Conservation (phyloP, 2,888 invertebrate genomes). For the Ectemnius lituratus region DNA sequence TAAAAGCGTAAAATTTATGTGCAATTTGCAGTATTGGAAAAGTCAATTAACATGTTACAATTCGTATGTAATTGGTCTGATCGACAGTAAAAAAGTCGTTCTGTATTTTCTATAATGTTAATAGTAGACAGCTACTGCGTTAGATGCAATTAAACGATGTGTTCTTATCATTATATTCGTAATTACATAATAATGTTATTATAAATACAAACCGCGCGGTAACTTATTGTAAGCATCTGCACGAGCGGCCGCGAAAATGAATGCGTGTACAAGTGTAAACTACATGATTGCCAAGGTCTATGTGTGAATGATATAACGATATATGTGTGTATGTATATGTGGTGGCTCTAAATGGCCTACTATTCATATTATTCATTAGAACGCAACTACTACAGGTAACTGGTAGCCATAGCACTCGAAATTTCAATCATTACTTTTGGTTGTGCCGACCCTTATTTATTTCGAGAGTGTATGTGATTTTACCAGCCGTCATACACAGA, state of each 20-base stretch:
- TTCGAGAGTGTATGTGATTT: conserved; percentile 40
- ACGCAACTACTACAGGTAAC: conserved; percentile 35
- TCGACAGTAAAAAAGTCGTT: conserved; percentile 58
- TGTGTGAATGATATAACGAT: conserved; percentile 34
- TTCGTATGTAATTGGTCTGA: conserved; percentile 56
- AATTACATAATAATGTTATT: conserved; percentile 57
- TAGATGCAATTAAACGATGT: conserved; percentile 66
- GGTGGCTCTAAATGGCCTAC: conserved; percentile 61
- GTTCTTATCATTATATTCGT: conserved; percentile 68
- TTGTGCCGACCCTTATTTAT: conserved; percentile 43
- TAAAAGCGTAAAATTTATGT: conserved; percentile 39
- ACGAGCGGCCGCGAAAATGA: conserved; percentile 27
- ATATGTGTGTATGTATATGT: conserved; percentile 52
- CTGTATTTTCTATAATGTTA: conserved; percentile 70
- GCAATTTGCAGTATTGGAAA: conserved; percentile 67
- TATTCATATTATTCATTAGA: conserved; percentile 44
- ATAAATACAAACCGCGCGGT: conserved; percentile 38
- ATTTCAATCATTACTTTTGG: conserved; percentile 45
- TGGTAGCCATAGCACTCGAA: conserved; percentile 42
- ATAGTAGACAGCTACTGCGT: conserved; percentile 62
- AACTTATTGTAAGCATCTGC: conserved; percentile 34
- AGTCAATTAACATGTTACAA: conserved; percentile 66
- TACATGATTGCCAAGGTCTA: conserved; percentile 35
- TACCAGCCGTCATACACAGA: conserved; percentile 21
- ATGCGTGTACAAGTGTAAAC: conserved; percentile 21